Conservation (phyloP, 2,113 vertebrate species). For the Leucosticte australis region DNA sequence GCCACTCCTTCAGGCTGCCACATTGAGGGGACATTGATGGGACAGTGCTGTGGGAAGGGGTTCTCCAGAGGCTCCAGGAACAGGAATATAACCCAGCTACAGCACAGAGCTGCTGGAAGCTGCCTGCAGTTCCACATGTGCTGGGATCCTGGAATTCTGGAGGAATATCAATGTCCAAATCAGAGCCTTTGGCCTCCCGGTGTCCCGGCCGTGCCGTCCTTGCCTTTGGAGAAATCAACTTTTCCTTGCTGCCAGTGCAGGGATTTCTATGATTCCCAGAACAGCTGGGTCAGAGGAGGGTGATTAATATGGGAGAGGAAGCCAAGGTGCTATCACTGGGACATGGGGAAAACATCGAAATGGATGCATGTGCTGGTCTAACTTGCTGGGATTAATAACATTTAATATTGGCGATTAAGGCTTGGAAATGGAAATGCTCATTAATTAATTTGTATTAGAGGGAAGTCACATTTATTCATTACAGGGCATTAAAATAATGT, state of each 20-base stretch:
- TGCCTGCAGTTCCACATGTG: not conserved
- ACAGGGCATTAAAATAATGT: constrained; percentile 14
- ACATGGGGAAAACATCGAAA: not conserved
- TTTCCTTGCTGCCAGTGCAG: not conserved
- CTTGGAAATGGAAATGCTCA: not conserved
- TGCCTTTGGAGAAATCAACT: not conserved
- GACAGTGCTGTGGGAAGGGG: not conserved
- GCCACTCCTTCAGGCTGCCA: not conserved
- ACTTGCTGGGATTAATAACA: not conserved
- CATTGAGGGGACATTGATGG: rapidly evolving
- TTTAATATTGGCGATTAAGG: not conserved
- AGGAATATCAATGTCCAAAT: constrained; percentile 15
- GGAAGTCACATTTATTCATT: constrained; percentile 1
- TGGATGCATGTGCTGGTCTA: not conserved
- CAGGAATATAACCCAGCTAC: not conserved
- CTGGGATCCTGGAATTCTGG: not conserved
- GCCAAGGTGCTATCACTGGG: not conserved
- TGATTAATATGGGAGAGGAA: not conserved
- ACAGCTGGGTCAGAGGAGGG: not conserved
- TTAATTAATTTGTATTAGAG: not conserved
- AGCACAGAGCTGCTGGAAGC: not conserved
- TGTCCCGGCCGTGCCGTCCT: rapidly evolving
- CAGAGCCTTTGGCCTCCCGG: not conserved
- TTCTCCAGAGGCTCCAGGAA: not conserved
- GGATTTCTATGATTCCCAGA: not conserved